Percentiles rank a stretch among this genome's conserved stretches.
These are phyloP conservation scores for Mus spicilegus DNA, from an alignment of 2,113 vertebrate genomes.

Conservation along the genomic window DNA sequence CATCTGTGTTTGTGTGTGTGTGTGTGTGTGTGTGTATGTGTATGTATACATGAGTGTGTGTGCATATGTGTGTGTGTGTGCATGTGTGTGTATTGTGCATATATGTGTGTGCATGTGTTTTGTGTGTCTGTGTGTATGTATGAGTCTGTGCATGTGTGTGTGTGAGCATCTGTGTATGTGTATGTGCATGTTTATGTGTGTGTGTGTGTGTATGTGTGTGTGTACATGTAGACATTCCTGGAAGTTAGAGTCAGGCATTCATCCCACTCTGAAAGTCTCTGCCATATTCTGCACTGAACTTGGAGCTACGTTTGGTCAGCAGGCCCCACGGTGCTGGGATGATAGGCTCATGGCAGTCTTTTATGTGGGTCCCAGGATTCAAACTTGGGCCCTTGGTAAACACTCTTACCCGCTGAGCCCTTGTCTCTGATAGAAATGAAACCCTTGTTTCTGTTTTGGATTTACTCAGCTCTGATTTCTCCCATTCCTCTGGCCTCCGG, in stretches of 20 bases:
- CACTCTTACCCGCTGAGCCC: not conserved
- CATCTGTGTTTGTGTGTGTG: too few species aligned
- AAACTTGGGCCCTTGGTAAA: not conserved
- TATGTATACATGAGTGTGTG: too few species aligned
- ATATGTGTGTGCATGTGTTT: too few species aligned
- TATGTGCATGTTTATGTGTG: not conserved
- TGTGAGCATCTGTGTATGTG: not conserved
- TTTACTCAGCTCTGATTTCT: not conserved
- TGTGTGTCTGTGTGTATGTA: too few species aligned
- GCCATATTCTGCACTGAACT: not conserved
- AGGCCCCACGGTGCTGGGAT: not conserved
- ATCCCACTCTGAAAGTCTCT: not conserved
- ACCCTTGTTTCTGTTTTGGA: not conserved
- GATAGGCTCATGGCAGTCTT: too few species aligned
- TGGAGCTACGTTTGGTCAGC: not conserved
- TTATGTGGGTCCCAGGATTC: not conserved
- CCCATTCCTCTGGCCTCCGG: not conserved
- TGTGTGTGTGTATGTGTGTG: not conserved
- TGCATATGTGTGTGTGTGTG: too few species aligned
- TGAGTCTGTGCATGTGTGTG: too few species aligned
- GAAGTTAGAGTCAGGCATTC: not conserved
- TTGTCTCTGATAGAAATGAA: slow-evolving; percentile 15
- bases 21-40: too few species aligned
- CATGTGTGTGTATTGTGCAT: too few species aligned
- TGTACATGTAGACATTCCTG: not conserved